phyloP scores from a whole-genome alignment of 2,888 invertebrate genomes.

The Watsonalla binaria region DNA sequence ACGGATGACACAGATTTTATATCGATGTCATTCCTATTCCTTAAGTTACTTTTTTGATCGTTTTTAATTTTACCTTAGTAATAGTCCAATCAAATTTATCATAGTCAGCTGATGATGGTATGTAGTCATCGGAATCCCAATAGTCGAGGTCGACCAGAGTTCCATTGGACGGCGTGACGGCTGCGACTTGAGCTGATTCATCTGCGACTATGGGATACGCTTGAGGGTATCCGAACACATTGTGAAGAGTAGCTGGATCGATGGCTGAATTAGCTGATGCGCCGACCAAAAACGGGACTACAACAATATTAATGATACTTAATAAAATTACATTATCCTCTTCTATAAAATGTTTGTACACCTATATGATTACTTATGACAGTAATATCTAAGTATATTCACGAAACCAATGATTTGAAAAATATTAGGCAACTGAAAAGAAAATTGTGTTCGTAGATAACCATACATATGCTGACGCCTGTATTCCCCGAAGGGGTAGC shows the following conservation, averaged over 20 bases:
- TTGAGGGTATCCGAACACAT: slow-evolving; percentile 38
- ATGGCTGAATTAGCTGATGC: slow-evolving; percentile 17
- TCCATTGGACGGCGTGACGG: slow-evolving; percentile 35
- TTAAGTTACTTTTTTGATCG: too few relatives aligned
- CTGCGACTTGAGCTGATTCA: slow-evolving; percentile 28
- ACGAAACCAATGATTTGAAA: too few relatives aligned
- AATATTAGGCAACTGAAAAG: too few relatives aligned
- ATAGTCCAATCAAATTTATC: slow-evolving; percentile 84
- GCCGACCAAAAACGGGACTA: slow-evolving; percentile 32
- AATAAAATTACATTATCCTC: too few relatives aligned
- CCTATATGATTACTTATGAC: too few relatives aligned
- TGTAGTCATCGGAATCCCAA: slow-evolving; percentile 43
- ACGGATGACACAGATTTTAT: too few relatives aligned
- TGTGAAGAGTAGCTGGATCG: slow-evolving; percentile 33
- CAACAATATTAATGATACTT: slow-evolving; percentile 11
- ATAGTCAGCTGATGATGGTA: slow-evolving; percentile 49
- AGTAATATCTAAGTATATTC: too few relatives aligned
- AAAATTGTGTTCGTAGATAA: too few relatives aligned
- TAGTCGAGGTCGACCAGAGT: slow-evolving; percentile 42
- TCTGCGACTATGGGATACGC: slow-evolving; percentile 7
- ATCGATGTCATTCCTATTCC: too few relatives aligned
- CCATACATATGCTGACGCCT: too few relatives aligned
- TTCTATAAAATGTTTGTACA: too few relatives aligned
- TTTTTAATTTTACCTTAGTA: slow-evolving; percentile 70
- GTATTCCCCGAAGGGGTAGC: too few relatives aligned